Evolutionary conservation across 2,797 vertebrate genomes (phyloP), one percentile per base, ranked within the genome.

Genomic region (Poecilia wingei): DNA sequence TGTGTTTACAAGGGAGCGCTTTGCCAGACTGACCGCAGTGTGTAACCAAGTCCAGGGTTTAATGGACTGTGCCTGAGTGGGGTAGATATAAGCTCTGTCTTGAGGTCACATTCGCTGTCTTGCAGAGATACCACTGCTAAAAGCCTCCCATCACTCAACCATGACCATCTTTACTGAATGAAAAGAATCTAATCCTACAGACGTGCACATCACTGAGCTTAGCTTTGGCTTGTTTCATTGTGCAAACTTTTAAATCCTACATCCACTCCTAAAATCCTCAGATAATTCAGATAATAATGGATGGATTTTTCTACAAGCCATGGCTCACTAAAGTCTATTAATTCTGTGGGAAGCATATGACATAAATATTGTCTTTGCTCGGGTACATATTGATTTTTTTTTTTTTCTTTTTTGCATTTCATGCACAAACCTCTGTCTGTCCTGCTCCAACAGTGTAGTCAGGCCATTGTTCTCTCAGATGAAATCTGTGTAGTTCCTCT

Each of bases 361-460:
- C 80, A 77, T 85, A 43, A 79, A 22, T 76, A 76, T 74, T 82
- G 66, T 77, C 46, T 87, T 87, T 82, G 47, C 77, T 74, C 43
- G 0, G 31, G 70, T 71, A 71, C 75, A 79, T 36, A 61, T 86
- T 80, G 31, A 79, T 76, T 45, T 39, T 49, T 41, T 41, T 41
- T 41, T 41, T 41, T 55, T 6, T 43, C 7, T 45, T 55, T 7
- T 53, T 9, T 7, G 47, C 76, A 47, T 83, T 82, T 71, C 74
- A 45, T 86, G 72, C 80, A 76, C 96, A 92, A 94, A 98, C 97
- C 97, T 97, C 95, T 97, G 92, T 98, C 97, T 97, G 92, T 98
- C 97, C 89, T 97, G 96, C 93, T 98, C 96, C 91, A 98, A 90
- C 88, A 97, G 91, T 82, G 93, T 90, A 88, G 95, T 96, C 81